Evolutionary conservation across 2,113 vertebrate genomes (phyloP), one percentile per base, ranked within the genome.

Genomic region (Notothenia rossii): DNA sequence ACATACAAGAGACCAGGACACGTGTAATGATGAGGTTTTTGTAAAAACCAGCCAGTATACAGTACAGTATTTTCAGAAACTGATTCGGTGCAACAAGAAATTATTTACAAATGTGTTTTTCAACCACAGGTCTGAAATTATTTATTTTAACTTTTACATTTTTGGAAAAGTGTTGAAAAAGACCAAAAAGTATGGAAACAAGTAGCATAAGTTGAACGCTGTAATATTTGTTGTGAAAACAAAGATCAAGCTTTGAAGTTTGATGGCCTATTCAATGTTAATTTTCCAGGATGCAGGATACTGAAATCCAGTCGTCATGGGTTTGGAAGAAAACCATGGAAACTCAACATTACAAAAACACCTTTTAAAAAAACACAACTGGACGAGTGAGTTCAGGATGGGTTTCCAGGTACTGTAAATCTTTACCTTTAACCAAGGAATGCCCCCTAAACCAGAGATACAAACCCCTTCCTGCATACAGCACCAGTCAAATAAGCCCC

Each of bases 351-450:
- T 3, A 8, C 29, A 17, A 3, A 10, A 62, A 61, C 13, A 48
- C 18, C 13, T 20, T 36, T 7, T 55, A 20, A 20, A 29, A 40
- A 56, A 22, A 13, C 58, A 48, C 9, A n/a, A 25, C 66, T 58
- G 8, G 54, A 81, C 0, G 11, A 48, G 62, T 79, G 29, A 69
- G 43, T 83, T 84, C 48, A 72, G 77, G 61, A 84, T 79, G 69
- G 70, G 74, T 75, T 11, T 55, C 71, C 76, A 68, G 8, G 25
- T 82, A 50, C 65, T 87, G 84, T 80, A 75, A 68, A 77, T 70
- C 55, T 49, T 70, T 53, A 50, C 63, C 67, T 53, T 48, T 61
- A 89, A 68, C 59, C 33, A 76, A 72, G 83, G 83, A 92, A 91
- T 82, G 84, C 82, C 50, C 67, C 74, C 77, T 68, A 51, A 79